phyloP scores from a whole-genome alignment of 2,113 vertebrate genomes.

The Carassius gibelio region DNA sequence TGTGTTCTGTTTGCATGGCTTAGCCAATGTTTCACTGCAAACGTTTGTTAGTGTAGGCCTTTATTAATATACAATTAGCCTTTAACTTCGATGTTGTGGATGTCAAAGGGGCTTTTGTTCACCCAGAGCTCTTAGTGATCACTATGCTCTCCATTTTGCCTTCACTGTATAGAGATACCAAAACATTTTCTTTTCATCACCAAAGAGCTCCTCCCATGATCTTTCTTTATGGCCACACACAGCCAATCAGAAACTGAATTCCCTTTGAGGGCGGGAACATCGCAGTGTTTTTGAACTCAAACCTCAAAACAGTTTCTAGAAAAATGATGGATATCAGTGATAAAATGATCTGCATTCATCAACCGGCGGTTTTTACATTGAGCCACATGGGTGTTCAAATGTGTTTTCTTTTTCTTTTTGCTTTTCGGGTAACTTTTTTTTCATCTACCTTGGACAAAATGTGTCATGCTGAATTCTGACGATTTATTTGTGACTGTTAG shows the following conservation, averaged over 20 bases:
- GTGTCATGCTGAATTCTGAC: not conserved
- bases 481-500: constrained; percentile 28
- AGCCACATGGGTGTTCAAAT: not conserved
- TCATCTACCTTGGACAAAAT: not conserved
- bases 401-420: not conserved
- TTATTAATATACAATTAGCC: constrained; percentile 17
- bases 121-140: constrained; percentile 34
- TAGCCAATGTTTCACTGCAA: constrained; percentile 14
- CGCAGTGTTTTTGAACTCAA: not conserved
- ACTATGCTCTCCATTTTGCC: constrained; percentile 31
- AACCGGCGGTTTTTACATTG: not conserved
- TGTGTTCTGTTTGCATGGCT: constrained; percentile 31
- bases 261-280: not conserved
- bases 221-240: constrained; percentile 10
- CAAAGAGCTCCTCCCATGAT: constrained; percentile 26
- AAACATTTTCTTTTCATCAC: constrained; percentile 40
- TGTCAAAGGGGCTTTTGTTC: constrained; percentile 21
- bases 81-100: constrained; percentile 26
- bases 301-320: not conserved
- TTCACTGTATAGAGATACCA: constrained; percentile 36
- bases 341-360: constrained; percentile 3
- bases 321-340: not conserved
- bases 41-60: not conserved
- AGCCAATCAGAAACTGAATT: not conserved
- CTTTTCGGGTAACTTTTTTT: not conserved